A percentile compares a stretch with the other conserved stretches of the same genome.
Conservation (phyloP, 2,888 invertebrate species). For the Spicauda simplicius region DNA sequence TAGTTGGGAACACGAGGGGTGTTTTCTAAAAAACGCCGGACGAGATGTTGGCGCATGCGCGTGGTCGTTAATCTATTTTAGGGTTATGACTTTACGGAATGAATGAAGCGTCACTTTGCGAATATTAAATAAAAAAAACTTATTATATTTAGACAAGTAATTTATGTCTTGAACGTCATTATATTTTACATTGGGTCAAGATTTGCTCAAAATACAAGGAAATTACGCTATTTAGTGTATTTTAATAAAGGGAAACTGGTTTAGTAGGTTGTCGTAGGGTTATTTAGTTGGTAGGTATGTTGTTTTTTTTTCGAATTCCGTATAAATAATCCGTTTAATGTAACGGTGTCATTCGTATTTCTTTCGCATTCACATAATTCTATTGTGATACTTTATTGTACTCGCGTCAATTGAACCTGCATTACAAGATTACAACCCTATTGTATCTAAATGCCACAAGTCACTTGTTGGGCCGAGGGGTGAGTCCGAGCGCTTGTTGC, state of each 20-base stretch:
- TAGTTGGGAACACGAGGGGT: conserved; percentile 5
- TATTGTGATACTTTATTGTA: neutral
- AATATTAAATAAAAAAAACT: too few species aligned
- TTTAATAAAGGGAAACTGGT: too few species aligned
- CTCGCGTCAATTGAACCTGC: neutral
- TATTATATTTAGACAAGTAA: neutral
- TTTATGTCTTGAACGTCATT: neutral
- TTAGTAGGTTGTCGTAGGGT: too few species aligned
- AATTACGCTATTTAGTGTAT: too few species aligned
- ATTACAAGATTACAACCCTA: neutral
- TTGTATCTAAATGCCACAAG: conserved; percentile 1
- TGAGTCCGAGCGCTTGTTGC: neutral
- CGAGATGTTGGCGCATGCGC: conserved; percentile 5
- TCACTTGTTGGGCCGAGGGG: conserved; percentile 11
- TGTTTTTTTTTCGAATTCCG: too few species aligned
- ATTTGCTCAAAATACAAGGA: too few species aligned
- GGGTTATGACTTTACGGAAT: neutral
- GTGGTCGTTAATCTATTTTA: neutral
- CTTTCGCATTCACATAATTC: neutral
- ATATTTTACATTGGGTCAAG: too few species aligned
- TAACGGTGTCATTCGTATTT: too few species aligned
- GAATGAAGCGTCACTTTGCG: neutral
- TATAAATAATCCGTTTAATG: too few species aligned
- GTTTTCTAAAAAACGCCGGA: conserved; percentile 2
- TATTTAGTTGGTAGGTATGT: too few species aligned